These are phyloP conservation scores for Todus mexicanus DNA, from an alignment of 2,797 vertebrate genomes.

Conservation along the genomic window DNA sequence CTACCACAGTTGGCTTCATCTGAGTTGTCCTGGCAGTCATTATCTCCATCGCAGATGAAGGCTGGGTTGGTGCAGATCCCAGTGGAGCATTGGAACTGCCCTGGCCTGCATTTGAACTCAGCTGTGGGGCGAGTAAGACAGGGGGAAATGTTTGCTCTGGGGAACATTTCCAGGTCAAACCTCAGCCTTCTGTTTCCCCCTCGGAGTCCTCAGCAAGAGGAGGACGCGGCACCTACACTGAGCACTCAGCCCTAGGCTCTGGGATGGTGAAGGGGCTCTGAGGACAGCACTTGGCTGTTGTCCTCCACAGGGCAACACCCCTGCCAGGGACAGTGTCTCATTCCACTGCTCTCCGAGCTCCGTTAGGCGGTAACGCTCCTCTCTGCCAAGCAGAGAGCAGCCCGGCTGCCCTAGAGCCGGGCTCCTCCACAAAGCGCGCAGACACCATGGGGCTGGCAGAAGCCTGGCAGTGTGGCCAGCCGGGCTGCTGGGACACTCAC, in stretches of 20 bases:
- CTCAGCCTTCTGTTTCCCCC: accelerated
- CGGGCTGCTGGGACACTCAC: conserved; percentile 76
- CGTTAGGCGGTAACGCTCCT: accelerated
- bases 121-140: conserved; percentile 58
- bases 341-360: background rate
- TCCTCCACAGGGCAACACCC: accelerated
- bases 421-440: no score
- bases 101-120: conserved; percentile 86
- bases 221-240: background rate
- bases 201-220: background rate
- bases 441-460: background rate
- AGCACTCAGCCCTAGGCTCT: accelerated
- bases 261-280: accelerated
- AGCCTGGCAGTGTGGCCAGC: accelerated
- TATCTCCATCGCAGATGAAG: conserved; percentile 89
- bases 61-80: conserved; percentile 89
- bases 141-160: background rate
- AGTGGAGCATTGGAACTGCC: conserved; percentile 82
- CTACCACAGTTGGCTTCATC: conserved; percentile 87
- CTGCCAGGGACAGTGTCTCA: accelerated
- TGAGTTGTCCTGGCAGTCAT: conserved; percentile 87
- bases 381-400: background rate
- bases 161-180: background rate
- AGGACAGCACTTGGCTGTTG: background rate
- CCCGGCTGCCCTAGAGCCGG: background rate